Evolutionary conservation across 1,140 invertebrate species (phyloP), one percentile per base, ranked within the genome.

Genomic region (Procambarus virginalis): DNA sequence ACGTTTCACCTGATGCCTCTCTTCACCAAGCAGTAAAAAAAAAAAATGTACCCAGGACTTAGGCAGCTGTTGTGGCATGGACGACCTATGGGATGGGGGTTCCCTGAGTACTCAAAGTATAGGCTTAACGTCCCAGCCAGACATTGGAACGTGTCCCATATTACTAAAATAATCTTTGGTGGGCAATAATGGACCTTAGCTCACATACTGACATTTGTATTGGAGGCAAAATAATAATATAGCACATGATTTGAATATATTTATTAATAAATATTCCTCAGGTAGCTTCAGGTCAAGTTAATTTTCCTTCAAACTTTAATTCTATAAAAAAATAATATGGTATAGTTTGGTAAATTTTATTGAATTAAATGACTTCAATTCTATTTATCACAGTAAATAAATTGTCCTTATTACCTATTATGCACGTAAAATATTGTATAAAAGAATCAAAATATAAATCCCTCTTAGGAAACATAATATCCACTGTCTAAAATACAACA

Each of bases 361-460:
- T 85, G 73, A 75, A 75, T 48, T 82, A 82, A 55, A 85, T 85
- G 73, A 85, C 73, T 85, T 85, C 49, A 77, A 22, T 77, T 77
- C 48, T 76, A 76, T 75, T 85, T 85, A 85, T 85, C 84, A 85
- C 84, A 85, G 84, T 60, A 85, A 77, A 85, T 85, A 85, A 75
- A 85, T n/a, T 17, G 20, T 58, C 6, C 60, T 84, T 84, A 55
- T 76, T 60, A 48, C 34, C 70, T 85, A 85, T 58, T 75, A 85
- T 85, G 55, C 6, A 77, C 77, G 75, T 85, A 75, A 85, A 70
- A 22, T 58, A 77, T 60, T 73, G 20, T 22, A 73, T 73, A n/a
- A 73, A 73, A 73, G 51, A 77, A 75, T 60, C 14, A 84, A 51
- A 45, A 60, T 17, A 60, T 22, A 77, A 55, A 46, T 68, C 58